Base-by-base conservation (phyloP, 2,113 vertebrate genomes). In the Microcebus tavaratra region DNA sequence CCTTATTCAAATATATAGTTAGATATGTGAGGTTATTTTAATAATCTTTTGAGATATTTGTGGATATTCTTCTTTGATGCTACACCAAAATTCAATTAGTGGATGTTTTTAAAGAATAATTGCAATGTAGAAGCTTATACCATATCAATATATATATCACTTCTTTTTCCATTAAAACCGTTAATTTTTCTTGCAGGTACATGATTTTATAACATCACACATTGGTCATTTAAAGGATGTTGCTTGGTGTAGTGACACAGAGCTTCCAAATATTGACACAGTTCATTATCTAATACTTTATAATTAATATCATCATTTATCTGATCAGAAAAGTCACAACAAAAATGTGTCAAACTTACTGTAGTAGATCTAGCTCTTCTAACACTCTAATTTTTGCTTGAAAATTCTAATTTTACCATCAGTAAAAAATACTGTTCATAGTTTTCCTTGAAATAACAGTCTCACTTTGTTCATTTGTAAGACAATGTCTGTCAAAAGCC, bases 381-480 rank as follows among this genome's bases (percentile, higher is more conserved):
- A 88, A 73, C 45, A 59, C 83, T 65, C 31, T 65, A 42, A 59
- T 50, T 75, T 96, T 86, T 90, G 3, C 20, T 68, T 78, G 48
- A 92, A 79, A 48, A 72, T 25, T 55, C 34, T 34, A 68, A 27
- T 67, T 73, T 76, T 83, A 59, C 72, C 36, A 42, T 9, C 42
- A 45, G 20, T 17, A 84, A 76, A 1, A 83, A 92, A 17, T 94
- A 48, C 9, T 88, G 20, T 29, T 31, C 7, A 50, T 39, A 11
- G 8, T 72, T 87, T 86, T 86, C 29, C 18, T 39, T 94, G 18
- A 90, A 87, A 29, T 72, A 21, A 36, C 36, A 42, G 12, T n/a
- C 17, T 94, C 10, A 45, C 27, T 93, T 94, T 45, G 23, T 78
- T 65, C 14, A 57, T 83, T 92, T 96, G 59, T 27, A 91, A 90